Conservation (phyloP, 2,113 vertebrate species). For the Elephantulus edwardii region DNA sequence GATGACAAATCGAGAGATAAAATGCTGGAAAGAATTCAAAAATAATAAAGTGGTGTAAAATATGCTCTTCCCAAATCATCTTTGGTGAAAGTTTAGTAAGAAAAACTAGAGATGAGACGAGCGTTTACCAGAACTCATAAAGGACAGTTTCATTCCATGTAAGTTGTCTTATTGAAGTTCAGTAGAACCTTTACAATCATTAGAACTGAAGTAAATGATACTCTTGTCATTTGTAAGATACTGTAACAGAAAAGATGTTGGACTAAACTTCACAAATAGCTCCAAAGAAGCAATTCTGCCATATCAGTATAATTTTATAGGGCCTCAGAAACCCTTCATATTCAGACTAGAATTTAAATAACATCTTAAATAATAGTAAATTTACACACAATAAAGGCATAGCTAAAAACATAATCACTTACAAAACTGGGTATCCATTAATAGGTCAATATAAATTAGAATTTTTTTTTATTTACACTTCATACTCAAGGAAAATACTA, state of each 20-base stretch:
- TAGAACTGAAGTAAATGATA: background rate
- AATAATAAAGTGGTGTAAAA: background rate
- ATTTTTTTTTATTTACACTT: slow-evolving; percentile 50
- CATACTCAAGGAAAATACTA: background rate
- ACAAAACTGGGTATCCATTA: background rate
- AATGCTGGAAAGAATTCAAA: background rate
- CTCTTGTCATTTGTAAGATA: background rate
- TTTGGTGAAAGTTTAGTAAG: background rate
- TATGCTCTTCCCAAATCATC: background rate
- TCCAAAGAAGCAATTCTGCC: background rate
- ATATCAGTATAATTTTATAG: background rate
- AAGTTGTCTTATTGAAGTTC: background rate
- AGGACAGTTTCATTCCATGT: background rate
- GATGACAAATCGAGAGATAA: background rate
- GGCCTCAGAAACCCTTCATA: background rate
- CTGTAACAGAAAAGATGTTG: background rate
- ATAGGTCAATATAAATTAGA: slow-evolving; percentile 42
- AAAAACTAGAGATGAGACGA: background rate
- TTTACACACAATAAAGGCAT: background rate
- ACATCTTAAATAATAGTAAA: background rate
- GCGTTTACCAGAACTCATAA: background rate
- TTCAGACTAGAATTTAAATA: background rate
- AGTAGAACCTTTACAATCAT: background rate
- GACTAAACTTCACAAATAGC: background rate
- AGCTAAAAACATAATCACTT: background rate